phyloP scores from a whole-genome alignment of 2,888 invertebrate species.

The Hirtodrosophila alboralis region DNA sequence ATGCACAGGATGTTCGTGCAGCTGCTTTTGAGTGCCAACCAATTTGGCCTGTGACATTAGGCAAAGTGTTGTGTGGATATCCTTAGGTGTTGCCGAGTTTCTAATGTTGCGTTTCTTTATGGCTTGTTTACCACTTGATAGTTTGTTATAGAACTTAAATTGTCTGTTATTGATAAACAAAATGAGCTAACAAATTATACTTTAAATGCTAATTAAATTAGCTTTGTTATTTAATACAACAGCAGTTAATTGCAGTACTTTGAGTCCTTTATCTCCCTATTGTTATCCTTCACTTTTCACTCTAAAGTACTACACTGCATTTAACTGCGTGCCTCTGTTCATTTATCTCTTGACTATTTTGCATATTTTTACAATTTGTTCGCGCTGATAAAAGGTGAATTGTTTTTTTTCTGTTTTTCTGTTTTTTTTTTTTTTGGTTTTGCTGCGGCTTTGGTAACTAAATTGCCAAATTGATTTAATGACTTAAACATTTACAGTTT shows the following conservation, averaged over 20 bases:
- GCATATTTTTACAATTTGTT: conserved; percentile 59
- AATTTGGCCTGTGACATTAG: conserved; percentile 59
- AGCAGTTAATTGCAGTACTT: conserved; percentile 34
- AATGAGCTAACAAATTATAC: conserved; percentile 6
- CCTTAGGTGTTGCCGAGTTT: conserved; percentile 25
- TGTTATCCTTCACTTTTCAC: not conserved
- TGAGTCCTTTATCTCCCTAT: conserved; percentile 10
- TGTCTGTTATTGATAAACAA: not conserved
- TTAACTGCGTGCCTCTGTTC: conserved; percentile 6
- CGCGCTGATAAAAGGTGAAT: conserved; percentile 20
- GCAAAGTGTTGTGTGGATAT: conserved; percentile 47
- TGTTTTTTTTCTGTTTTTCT: conserved; percentile 7
- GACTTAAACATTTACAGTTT: conserved; percentile 52
- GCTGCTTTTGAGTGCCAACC: conserved; percentile 67
- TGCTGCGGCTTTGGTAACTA: conserved; percentile 14
- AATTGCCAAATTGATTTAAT: conserved; percentile 61
- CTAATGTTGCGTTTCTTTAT: too few relatives aligned
- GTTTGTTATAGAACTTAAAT: conserved; percentile 4
- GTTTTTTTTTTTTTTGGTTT: conserved; percentile 2
- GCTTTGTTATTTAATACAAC: conserved; percentile 21
- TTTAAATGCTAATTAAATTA: conserved; percentile 32
- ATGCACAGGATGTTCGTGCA: conserved; percentile 71
- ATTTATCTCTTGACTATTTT: conserved; percentile 34
- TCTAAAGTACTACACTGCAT: conserved; percentile 3
- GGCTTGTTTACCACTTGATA: conserved; percentile 46